These are phyloP conservation scores for Thamnophis elegans DNA, from an alignment of 2,797 vertebrate species.

Conservation along the genomic window DNA sequence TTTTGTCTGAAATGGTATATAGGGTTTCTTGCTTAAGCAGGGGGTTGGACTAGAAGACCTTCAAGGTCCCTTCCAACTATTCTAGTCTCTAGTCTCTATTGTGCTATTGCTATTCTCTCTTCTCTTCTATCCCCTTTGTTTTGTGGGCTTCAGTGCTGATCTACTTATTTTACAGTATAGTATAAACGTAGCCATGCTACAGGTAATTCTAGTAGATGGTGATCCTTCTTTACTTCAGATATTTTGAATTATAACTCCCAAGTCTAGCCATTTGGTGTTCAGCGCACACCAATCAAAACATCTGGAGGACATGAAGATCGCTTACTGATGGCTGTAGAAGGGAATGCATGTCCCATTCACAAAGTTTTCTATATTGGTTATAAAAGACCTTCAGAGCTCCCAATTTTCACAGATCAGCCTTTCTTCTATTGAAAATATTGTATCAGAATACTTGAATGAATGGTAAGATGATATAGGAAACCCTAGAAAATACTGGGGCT, in stretches of 20 bases:
- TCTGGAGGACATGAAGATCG: not conserved
- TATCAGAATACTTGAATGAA: not conserved
- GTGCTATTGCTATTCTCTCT: too few species aligned
- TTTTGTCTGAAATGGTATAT: too few species aligned
- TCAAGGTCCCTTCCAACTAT: too few species aligned
- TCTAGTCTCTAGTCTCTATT: too few species aligned
- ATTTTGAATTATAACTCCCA: not conserved
- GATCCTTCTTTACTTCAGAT: not conserved
- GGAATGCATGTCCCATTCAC: not conserved
- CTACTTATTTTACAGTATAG: not conserved
- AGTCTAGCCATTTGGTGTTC: not conserved
- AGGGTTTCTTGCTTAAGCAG: too few species aligned
- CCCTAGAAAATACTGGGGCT: not conserved
- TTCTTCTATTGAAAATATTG: not conserved
- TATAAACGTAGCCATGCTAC: not conserved
- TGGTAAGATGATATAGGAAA: not conserved
- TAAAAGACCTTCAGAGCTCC: not conserved
- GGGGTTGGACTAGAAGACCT: too few species aligned
- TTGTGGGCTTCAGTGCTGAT: not conserved
- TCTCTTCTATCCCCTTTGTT: not conserved
- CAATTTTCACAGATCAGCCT: not conserved
- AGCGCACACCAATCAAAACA: not conserved
- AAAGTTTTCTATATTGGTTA: not conserved
- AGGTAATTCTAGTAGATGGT: not conserved
- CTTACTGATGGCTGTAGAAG: not conserved